phyloP scores from a whole-genome alignment of 2,797 vertebrate species.

The Stomatorhinus walkeri region DNA sequence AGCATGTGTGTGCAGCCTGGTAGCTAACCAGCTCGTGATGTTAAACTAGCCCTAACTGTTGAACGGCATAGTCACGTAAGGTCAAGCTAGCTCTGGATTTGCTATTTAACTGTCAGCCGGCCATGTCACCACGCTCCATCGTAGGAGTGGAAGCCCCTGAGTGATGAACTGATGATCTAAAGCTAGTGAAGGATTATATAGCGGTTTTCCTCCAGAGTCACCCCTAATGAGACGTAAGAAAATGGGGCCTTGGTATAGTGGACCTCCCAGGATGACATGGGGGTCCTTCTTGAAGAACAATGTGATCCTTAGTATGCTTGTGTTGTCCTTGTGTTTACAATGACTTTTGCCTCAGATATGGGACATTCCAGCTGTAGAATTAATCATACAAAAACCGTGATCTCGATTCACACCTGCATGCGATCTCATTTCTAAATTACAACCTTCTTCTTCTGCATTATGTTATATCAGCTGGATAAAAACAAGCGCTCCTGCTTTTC shows the following conservation, averaged over 20 bases:
- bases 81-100: neutral
- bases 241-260: neutral
- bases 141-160: neutral
- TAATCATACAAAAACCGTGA: neutral
- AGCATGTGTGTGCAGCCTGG: neutral
- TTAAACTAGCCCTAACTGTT: neutral
- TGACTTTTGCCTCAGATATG: neutral
- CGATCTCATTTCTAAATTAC: neutral
- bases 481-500: neutral
- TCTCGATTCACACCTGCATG: neutral
- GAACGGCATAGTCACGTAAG: neutral
- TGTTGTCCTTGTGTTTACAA: neutral
- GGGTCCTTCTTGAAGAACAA: neutral
- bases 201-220: neutral
- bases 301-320: neutral
- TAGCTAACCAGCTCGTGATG: neutral
- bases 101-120: neutral
- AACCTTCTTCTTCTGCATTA: neutral
- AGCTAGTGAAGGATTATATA: neutral
- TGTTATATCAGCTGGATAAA: neutral
- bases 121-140: neutral
- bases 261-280: neutral
- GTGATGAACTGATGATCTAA: neutral
- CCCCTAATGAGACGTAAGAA: neutral
- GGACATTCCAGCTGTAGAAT: neutral